phyloP scores from a whole-genome alignment of 2,888 invertebrate genomes.

The Sarcophaga subvicina region DNA sequence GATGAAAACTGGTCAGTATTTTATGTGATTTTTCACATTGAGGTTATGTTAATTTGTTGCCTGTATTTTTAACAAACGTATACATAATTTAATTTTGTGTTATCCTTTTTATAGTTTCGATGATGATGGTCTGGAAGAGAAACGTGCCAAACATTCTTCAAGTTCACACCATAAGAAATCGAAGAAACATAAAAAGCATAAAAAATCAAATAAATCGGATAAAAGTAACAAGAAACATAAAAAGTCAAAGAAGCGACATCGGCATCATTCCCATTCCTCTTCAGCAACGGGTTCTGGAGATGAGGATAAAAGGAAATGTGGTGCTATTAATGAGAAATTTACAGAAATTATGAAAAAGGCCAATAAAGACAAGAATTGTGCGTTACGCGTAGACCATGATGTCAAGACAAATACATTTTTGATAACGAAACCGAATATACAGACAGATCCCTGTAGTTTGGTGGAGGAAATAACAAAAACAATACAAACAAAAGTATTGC shows the following conservation, averaged over 20 bases:
- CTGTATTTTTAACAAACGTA: constrained; percentile 9
- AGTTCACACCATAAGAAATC: constrained; percentile 81
- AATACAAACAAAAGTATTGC: constrained; percentile 79
- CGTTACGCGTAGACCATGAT: constrained; percentile 72
- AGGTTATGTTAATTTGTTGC: constrained; percentile 67
- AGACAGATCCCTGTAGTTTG: constrained; percentile 82
- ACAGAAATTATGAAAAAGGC: constrained; percentile 80
- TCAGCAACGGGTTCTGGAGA: constrained; percentile 75
- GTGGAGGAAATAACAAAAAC: constrained; percentile 83
- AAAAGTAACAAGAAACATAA: constrained; percentile 85
- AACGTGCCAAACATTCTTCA: constrained; percentile 73
- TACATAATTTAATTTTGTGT: constrained; percentile 32
- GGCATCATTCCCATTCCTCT: constrained; percentile 75
- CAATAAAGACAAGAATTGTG: constrained; percentile 73
- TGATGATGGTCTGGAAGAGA: constrained; percentile 73
- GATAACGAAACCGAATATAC: constrained; percentile 77
- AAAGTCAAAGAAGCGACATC: constrained; percentile 83
- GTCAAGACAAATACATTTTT: constrained; percentile 76
- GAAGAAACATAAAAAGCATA: constrained; percentile 87
- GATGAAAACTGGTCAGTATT: constrained; percentile 73
- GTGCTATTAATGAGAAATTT: constrained; percentile 78
- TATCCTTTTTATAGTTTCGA: constrained; percentile 73
- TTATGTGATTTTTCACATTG: constrained; percentile 13
- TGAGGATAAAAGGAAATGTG: constrained; percentile 75
- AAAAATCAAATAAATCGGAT: constrained; percentile 83